phyloP scores from a whole-genome alignment of 2,113 vertebrate genomes.

The Bombycilla garrulus region DNA sequence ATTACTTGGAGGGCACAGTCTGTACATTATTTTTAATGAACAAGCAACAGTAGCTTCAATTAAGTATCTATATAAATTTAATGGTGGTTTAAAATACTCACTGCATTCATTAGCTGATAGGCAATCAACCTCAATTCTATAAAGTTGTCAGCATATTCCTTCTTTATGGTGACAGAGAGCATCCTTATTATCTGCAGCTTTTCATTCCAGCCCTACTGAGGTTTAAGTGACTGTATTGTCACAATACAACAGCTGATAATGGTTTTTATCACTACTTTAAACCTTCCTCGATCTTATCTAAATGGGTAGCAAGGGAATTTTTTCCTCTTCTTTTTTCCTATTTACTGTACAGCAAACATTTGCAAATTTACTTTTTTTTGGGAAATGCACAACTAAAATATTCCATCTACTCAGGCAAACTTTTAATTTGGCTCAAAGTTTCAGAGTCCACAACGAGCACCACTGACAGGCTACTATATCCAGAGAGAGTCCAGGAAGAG shows the following conservation, averaged over 20 bases:
- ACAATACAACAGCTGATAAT: background rate
- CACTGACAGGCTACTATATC: background rate
- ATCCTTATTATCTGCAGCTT: background rate
- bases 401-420: background rate
- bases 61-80: constrained; percentile 29
- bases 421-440: background rate
- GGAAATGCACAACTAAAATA: background rate
- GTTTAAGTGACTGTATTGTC: background rate
- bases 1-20: background rate
- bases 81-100: constrained; percentile 7
- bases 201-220: background rate
- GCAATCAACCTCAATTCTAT: background rate
- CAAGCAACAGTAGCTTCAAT: constrained; percentile 2
- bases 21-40: constrained; percentile 23
- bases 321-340: background rate
- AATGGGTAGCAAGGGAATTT: background rate
- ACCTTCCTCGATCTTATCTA: background rate
- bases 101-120: constrained; percentile 16
- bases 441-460: background rate
- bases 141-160: background rate
- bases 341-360: background rate
- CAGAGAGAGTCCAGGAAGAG: background rate
- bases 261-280: background rate
- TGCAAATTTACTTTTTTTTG: background rate
- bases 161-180: constrained; percentile 6